These are phyloP conservation scores for Nilaparvata lugens DNA, from an alignment of 1,140 invertebrate genomes.

Conservation along the genomic window DNA sequence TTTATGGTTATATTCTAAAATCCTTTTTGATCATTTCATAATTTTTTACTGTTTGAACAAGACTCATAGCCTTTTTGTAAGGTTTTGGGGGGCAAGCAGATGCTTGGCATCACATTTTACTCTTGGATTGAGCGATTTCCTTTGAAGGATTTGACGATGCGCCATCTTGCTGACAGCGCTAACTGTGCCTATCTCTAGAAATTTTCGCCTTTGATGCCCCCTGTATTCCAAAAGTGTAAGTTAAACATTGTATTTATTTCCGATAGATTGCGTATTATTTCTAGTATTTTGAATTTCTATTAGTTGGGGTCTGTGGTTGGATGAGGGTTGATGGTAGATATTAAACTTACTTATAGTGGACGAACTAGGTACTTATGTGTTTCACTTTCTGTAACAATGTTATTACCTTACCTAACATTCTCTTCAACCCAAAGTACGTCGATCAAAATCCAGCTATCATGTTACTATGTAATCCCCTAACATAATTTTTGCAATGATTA, in stretches of 20 bases:
- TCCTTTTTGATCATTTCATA: not conserved
- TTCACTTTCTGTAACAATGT: too few relatives aligned
- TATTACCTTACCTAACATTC: too few relatives aligned
- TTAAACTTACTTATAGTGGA: not conserved
- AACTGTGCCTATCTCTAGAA: constrained; percentile 58
- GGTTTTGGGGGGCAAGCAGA: too few relatives aligned
- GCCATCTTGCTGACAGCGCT: constrained; percentile 60
- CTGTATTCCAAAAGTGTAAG: constrained; percentile 50
- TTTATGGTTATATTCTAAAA: not conserved
- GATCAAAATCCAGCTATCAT: too few relatives aligned
- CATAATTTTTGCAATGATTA: too few relatives aligned
- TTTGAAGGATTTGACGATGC: constrained; percentile 1
- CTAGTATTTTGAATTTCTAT: not conserved
- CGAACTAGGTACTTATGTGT: not conserved
- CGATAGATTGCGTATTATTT: constrained; percentile 41
- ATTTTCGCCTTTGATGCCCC: constrained; percentile 60
- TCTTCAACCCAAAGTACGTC: too few relatives aligned
- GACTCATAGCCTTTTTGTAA: too few relatives aligned
- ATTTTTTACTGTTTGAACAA: not conserved
- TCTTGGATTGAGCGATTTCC: too few relatives aligned
- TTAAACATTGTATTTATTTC: constrained; percentile 41
- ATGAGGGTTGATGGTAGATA: not conserved
- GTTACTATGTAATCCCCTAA: too few relatives aligned
- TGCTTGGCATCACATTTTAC: too few relatives aligned
- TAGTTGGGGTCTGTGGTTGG: too few relatives aligned